A percentile compares a stretch with the other conserved stretches of the same genome.
These are phyloP conservation scores for Nymphalis io DNA, from an alignment of 1,140 invertebrate genomes.

Conservation along the genomic window DNA sequence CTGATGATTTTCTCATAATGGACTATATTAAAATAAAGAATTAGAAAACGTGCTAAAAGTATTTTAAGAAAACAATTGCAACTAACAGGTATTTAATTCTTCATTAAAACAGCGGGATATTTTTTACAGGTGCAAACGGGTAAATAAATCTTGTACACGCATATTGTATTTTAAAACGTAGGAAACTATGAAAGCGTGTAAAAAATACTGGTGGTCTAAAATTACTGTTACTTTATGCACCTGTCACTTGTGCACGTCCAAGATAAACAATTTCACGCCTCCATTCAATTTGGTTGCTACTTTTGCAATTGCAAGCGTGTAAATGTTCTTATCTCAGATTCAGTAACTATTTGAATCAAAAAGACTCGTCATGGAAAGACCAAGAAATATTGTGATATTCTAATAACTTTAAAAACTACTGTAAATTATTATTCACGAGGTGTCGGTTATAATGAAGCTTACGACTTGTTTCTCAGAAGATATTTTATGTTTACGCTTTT, in stretches of 20 bases:
- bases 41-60: background rate
- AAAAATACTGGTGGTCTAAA: conserved; percentile 43
- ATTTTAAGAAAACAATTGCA: background rate
- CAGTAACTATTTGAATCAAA: background rate
- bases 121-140: background rate
- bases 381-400: background rate
- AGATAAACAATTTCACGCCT: conserved; percentile 52
- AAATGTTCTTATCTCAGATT: background rate
- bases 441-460: too few species aligned
- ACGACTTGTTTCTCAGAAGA: too few species aligned
- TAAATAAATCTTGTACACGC: background rate
- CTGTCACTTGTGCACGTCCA: conserved; percentile 53
- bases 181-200: conserved; percentile 45
- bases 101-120: background rate
- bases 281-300: conserved; percentile 34
- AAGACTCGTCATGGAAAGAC: background rate
- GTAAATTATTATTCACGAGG: too few species aligned
- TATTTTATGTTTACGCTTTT: too few species aligned
- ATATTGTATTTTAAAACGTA: conserved; percentile 17
- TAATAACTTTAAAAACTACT: too few species aligned
- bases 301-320: conserved; percentile 7
- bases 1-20: conserved; percentile 31
- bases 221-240: conserved; percentile 48
- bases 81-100: too few species aligned
- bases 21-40: too few species aligned